phyloP scores from a whole-genome alignment of 2,113 vertebrate genomes.

The Burhinus oedicnemus region DNA sequence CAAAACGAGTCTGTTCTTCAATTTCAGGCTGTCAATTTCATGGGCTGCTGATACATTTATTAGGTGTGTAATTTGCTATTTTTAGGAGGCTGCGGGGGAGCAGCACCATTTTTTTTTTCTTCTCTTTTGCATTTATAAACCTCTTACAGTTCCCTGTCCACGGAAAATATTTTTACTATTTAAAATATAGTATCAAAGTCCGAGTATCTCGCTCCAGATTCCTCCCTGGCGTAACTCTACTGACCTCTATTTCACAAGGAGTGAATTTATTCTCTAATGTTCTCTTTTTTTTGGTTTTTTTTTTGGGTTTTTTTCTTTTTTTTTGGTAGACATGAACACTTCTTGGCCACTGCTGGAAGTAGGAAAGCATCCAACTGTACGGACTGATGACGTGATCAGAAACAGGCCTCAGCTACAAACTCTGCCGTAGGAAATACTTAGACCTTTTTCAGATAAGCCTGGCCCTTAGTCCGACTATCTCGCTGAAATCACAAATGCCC shows the following conservation, averaged over 20 bases:
- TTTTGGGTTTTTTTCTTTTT: neutral
- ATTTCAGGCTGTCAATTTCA: constrained; percentile 73
- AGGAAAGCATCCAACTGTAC: constrained; percentile 7
- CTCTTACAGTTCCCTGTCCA: constrained; percentile 61
- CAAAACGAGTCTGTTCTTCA: constrained; percentile 68
- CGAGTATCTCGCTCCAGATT: constrained; percentile 25
- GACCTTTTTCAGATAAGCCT: neutral
- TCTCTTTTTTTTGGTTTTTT: neutral
- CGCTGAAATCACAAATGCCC: neutral
- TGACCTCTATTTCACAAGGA: constrained; percentile 38
- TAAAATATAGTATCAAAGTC: constrained; percentile 32
- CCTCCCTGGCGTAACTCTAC: constrained; percentile 13
- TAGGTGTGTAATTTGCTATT: constrained; percentile 77
- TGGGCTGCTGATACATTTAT: constrained; percentile 76
- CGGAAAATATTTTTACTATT: constrained; percentile 66
- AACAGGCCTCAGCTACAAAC: neutral
- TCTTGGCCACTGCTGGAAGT: neutral
- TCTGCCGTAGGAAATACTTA: neutral
- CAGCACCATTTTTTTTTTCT: constrained; percentile 34
- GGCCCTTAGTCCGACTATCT: neutral
- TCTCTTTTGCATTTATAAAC: constrained; percentile 61
- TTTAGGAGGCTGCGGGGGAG: constrained; percentile 70
- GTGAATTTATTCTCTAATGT: constrained; percentile 25
- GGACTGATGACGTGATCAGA: neutral
- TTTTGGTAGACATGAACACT: neutral